phyloP scores from a whole-genome alignment of 2,888 invertebrate genomes.

The Tanytarsus gracilentus region DNA sequence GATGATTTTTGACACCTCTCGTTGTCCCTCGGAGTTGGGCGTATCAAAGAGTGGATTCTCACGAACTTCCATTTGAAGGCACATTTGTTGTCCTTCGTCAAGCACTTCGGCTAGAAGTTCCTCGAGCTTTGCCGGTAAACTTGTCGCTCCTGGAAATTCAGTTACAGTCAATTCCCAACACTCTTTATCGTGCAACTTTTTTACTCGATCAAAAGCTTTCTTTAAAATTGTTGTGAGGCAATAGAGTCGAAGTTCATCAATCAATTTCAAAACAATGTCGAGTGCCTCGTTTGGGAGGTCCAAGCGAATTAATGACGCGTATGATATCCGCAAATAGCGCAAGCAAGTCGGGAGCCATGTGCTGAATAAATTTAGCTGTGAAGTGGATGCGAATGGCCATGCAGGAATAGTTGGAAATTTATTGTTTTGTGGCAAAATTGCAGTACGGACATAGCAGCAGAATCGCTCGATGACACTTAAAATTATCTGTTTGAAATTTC shows the following conservation, averaged over 20 bases:
- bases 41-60: constrained; percentile 52
- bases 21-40: constrained; percentile 42
- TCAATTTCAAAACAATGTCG: constrained; percentile 71
- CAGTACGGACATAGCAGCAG: constrained; percentile 61
- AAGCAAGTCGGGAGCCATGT: constrained; percentile 73
- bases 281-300: constrained; percentile 84
- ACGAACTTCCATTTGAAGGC: constrained; percentile 59
- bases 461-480: constrained; percentile 65
- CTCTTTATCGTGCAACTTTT: constrained; percentile 62
- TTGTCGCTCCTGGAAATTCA: constrained; percentile 76
- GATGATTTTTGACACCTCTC: constrained; percentile 42
- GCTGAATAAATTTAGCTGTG: constrained; percentile 50
- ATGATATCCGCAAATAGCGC: constrained; percentile 68
- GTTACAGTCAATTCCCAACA: constrained; percentile 81
- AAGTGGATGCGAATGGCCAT: constrained; percentile 47
- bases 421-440: constrained; percentile 57
- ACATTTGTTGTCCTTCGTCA: constrained; percentile 59
- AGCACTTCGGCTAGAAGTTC: constrained; percentile 62
- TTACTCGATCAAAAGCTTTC: constrained; percentile 70
- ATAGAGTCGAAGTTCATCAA: constrained; percentile 78
- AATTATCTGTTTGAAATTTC: constrained; percentile 74
- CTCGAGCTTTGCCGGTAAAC: constrained; percentile 66
- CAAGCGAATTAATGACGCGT: constrained; percentile 68
- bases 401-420: constrained; percentile 43
- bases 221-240: constrained; percentile 78